Conservation (phyloP, 1,140 invertebrate species). For the Philaenus spumarius region DNA sequence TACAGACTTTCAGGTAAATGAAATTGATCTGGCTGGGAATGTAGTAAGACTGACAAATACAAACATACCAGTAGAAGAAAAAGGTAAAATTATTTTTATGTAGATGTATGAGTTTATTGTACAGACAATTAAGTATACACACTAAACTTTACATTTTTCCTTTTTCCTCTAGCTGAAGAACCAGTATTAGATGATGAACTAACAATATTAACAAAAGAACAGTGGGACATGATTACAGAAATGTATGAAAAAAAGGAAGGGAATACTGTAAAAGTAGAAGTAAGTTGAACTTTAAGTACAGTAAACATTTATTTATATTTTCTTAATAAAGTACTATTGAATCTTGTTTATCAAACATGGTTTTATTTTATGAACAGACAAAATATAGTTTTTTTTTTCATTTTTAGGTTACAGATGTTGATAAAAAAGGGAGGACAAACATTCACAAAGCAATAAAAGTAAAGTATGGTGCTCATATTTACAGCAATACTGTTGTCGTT, state of each 20-base stretch:
- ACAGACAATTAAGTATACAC: too few species aligned
- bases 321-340: too few species aligned
- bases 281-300: too few species aligned
- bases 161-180: too few species aligned
- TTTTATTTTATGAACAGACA: too few species aligned
- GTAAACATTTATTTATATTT: too few species aligned
- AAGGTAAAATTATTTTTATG: too few species aligned
- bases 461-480: constrained; percentile 54
- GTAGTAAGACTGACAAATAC: constrained; percentile 62
- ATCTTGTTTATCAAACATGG: too few species aligned
- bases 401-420: constrained; percentile 58
- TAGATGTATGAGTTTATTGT: too few species aligned
- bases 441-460: constrained; percentile 72
- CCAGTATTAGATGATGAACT: neutral
- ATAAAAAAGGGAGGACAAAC: constrained; percentile 65
- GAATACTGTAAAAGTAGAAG: too few species aligned
- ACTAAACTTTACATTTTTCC: too few species aligned
- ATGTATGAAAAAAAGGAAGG: constrained; percentile 8
- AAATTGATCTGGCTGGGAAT: constrained; percentile 66
- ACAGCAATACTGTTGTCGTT: constrained; percentile 58
- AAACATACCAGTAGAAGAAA: constrained; percentile 47
- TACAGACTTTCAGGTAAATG: constrained; percentile 88
- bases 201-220: neutral
- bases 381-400: too few species aligned
- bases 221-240: constrained; percentile 1